Evolutionary conservation across 1,140 invertebrate genomes (phyloP).

Genomic region (Rhynchophorus ferrugineus): DNA sequence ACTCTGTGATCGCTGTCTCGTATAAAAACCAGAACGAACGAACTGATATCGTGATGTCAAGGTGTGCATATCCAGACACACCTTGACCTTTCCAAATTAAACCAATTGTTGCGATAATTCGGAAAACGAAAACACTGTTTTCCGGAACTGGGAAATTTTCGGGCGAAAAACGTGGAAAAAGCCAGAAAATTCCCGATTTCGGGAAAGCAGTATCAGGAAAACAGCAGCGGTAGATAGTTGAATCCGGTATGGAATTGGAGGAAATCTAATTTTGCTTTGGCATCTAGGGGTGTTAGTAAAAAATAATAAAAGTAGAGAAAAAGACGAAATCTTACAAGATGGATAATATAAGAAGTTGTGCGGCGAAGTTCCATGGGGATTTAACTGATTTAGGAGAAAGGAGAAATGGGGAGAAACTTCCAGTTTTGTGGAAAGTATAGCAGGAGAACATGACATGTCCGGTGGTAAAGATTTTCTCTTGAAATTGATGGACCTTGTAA

Average conservation of each 20-base stretch:
- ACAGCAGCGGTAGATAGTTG: neutral
- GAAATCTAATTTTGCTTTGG: too few relatives aligned
- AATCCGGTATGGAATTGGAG: too few relatives aligned
- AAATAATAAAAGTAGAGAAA: too few relatives aligned
- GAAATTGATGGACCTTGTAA: neutral
- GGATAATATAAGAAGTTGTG: too few relatives aligned
- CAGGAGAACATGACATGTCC: slow-evolving; percentile 11
- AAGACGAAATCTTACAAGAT: too few relatives aligned
- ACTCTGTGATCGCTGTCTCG: too few relatives aligned
- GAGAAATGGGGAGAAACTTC: slow-evolving; percentile 20
- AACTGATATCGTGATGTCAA: neutral
- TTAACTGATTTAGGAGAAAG: neutral
- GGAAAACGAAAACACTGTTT: slow-evolving; percentile 20
- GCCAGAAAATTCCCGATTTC: slow-evolving; percentile 24
- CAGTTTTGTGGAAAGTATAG: slow-evolving; percentile 21
- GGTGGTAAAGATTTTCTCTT: neutral
- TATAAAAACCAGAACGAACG: too few relatives aligned
- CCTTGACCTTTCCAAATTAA: neutral
- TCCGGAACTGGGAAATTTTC: slow-evolving; percentile 4
- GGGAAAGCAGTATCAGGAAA: slow-evolving; percentile 14
- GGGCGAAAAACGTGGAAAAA: slow-evolving; percentile 18
- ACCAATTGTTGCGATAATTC: neutral
- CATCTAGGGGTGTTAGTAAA: too few relatives aligned
- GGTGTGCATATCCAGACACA: neutral
- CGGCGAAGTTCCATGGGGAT: too few relatives aligned